Evolutionary conservation across 2,797 vertebrate genomes (phyloP).

Genomic region (Sylvilagus floridanus): DNA sequence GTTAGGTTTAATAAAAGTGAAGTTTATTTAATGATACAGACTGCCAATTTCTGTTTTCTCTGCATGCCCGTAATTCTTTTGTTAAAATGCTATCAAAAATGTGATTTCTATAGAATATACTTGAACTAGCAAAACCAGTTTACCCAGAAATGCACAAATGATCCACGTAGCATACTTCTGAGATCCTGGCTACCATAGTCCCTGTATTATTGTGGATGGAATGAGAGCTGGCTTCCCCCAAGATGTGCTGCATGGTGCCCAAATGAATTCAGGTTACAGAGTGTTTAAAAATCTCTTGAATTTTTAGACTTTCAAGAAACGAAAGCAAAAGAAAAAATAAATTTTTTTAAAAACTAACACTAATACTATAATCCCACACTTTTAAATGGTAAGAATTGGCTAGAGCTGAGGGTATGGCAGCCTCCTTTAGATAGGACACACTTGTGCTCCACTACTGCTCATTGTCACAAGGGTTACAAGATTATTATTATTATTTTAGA

Average conservation of each 20-base stretch:
- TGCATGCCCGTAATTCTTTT: background rate
- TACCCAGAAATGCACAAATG: background rate
- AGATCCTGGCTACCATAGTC: background rate
- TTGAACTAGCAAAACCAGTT: conserved; percentile 28
- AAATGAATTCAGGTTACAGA: background rate
- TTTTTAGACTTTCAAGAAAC: background rate
- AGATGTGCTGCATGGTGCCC: background rate
- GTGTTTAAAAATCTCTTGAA: conserved; percentile 6
- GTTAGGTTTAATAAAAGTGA: background rate
- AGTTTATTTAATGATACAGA: background rate
- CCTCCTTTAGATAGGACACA: background rate
- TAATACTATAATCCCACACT: background rate
- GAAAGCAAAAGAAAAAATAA: background rate
- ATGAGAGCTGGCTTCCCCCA: background rate
- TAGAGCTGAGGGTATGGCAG: background rate
- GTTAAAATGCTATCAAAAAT: rapidly evolving
- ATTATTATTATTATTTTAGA: background rate
- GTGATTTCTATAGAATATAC: conserved; percentile 21
- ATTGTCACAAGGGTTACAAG: background rate
- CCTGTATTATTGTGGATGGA: background rate
- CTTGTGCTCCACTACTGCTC: background rate
- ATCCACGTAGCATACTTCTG: background rate
- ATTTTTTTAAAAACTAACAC: no score
- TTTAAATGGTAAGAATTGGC: background rate
- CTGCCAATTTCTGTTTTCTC: background rate